Evolutionary conservation across 1,140 invertebrate genomes (phyloP), one percentile per base, ranked within the genome.

Genomic region (Kradibia gibbosae): DNA sequence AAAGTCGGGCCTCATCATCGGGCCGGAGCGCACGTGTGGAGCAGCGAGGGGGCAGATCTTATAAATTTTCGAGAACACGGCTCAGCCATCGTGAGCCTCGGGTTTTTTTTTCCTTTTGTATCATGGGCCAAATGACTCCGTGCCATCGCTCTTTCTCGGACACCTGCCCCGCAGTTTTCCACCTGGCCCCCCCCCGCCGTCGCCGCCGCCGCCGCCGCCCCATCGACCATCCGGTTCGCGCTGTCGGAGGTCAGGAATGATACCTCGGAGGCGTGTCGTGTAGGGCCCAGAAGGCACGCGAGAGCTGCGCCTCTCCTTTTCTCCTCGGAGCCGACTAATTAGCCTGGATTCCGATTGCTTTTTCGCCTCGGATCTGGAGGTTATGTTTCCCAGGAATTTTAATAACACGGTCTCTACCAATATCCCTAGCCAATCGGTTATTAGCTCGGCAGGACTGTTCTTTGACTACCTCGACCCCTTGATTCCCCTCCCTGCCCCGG

Each of bases 91-190:
- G 71, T 48, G 48, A 78, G 48, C 65, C 2, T 78, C 65, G 57
- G n/a, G n/a, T n/a, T n/a, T n/a, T 78, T 78, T 78, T 78, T 78
- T 78, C 71, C 71, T 8, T 13, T 22, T n/a, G 65, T 17, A 45
- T 28, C 34, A n/a, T 1, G 72, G 48, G 3, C 31, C 48, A 25
- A 17, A 39, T 70, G 34, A 70, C 39, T 70, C 28, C 20, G 45
- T 45, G 13, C 65, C 34, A 78, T 78, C 65, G 50, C 10, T 78
- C 76, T 78, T 78, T 22, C 22, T 60, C 22, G n/a, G 55, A 53
- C 70, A 80, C 53, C 78, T 80, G 78, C 48, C 78, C n/a, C 25
- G 25, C n/a, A n/a, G n/a, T 36, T 73, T 73, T 73, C 36, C 70
- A 80, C 70, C 78, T 80, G 62, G 15, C n/a, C 60, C 1, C 15